Conservation (phyloP, 2,797 vertebrate genomes). For the Graptemys geographica region DNA sequence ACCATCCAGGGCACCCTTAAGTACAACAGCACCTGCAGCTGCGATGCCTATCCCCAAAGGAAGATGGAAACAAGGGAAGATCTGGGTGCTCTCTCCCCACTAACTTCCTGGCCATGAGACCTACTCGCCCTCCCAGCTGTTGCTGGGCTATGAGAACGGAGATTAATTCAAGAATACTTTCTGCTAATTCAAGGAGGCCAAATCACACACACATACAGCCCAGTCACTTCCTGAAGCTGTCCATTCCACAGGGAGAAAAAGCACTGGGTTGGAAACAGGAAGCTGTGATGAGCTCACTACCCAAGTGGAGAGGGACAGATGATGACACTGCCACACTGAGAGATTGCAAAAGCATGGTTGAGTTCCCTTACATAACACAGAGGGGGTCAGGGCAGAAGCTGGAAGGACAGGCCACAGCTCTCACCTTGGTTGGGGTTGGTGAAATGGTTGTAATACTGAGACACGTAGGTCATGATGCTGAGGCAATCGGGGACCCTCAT, state of each 20-base stretch:
- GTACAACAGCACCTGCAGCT: not conserved
- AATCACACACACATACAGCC: not conserved
- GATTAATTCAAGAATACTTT: not conserved
- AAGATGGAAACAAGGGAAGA: not conserved
- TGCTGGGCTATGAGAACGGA: not conserved
- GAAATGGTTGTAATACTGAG: constrained; percentile 98
- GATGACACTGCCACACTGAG: not conserved
- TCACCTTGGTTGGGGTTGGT: constrained; percentile 82
- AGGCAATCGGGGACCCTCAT: constrained; percentile 97
- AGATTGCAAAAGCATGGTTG: not conserved
- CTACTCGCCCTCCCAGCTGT: not conserved
- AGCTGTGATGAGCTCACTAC: not conserved
- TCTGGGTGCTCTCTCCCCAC: not conserved
- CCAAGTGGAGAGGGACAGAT: not conserved
- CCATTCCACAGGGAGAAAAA: not conserved
- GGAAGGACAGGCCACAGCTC: constrained; percentile 1
- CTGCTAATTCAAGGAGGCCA: not conserved
- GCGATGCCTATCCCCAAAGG: not conserved
- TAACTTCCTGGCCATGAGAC: not conserved
- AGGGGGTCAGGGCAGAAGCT: not conserved
- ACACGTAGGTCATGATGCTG: constrained; percentile 98
- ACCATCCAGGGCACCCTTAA: not conserved
- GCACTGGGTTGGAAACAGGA: constrained; percentile 23
- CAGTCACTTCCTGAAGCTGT: not conserved
- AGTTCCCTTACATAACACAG: not conserved